Evolutionary conservation across 2,888 invertebrate genomes (phyloP), one percentile per base, ranked within the genome.

Genomic region (Caenorhabditis plicata): DNA sequence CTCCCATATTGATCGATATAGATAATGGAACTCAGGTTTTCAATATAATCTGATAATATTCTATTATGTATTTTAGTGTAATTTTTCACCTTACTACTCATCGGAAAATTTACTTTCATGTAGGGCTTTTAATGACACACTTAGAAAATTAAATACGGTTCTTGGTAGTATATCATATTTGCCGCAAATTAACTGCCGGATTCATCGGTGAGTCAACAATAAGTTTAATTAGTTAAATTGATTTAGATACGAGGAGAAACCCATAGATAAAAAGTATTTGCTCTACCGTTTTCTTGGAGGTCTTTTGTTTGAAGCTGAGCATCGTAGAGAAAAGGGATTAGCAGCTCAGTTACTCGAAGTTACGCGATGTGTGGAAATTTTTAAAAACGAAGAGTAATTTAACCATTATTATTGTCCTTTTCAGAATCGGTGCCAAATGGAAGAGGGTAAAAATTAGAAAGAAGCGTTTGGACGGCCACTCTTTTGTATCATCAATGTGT

Each of bases 111-210:
- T 52, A 5, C 26, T 38, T 4, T 78, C 82, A n/a, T 87, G 86
- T 54, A 82, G 83, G 51, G 86, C 87, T 32, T 88, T 88, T 78
- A 80, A 84, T 35, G 88, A 89, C 80, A 87, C 88, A 76, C 93
- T 94, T 82, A 88, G 90, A 66, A 94, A 94, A 80, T 84, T 96
- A 57, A 87, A 95, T 20, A 86, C 90, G 72, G 94, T 95, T 47
- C 85, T 96, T 27, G 91, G 93, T 64, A 90, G 89, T 71, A 90
- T 91, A 0, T 56, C 55, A 2, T 52, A 62, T 27, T 27, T 55
- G 3, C 55, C 55, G 2, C 42, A 31, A 15, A 27, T 42, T 4
- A 42, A 42, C 31, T 29, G 19, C 20, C 26, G 27, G 11, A n/a
- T n/a, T n/a, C 26, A n/a, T 17, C 26, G 23, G 40, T 40, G 17